Conservation (phyloP, 2,888 invertebrate species). For the Pterostichus niger region DNA sequence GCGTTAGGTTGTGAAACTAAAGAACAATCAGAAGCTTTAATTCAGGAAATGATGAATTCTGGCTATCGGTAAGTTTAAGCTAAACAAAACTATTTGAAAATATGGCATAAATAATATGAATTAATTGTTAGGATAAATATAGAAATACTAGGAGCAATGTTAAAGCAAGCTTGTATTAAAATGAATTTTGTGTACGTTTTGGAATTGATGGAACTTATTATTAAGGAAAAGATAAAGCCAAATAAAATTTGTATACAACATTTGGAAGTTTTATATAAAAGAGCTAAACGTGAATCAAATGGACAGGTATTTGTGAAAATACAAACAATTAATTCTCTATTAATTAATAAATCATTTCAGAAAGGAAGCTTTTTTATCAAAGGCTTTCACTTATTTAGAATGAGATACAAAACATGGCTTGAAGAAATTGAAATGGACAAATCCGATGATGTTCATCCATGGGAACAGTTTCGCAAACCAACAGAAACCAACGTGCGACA, state of each 20-base stretch:
- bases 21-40: slow-evolving; percentile 82
- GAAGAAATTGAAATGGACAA: slow-evolving; percentile 77
- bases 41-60: slow-evolving; percentile 85
- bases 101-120: slow-evolving; percentile 3
- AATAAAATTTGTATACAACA: slow-evolving; percentile 82
- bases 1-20: slow-evolving; percentile 87
- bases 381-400: slow-evolving; percentile 77
- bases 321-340: background rate
- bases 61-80: slow-evolving; percentile 80
- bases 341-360: slow-evolving; percentile 51
- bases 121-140: slow-evolving; percentile 83
- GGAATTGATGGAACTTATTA: slow-evolving; percentile 84
- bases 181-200: slow-evolving; percentile 84
- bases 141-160: slow-evolving; percentile 87
- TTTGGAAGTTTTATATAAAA: slow-evolving; percentile 82
- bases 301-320: slow-evolving; percentile 75
- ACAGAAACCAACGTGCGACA: slow-evolving; percentile 72
- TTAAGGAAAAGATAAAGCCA: slow-evolving; percentile 82
- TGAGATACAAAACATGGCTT: slow-evolving; percentile 78
- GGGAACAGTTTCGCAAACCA: slow-evolving; percentile 81
- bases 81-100: background rate
- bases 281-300: slow-evolving; percentile 79
- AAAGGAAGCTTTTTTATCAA: slow-evolving; percentile 71
- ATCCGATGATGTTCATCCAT: slow-evolving; percentile 80
- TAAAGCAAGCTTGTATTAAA: slow-evolving; percentile 82